phyloP scores from a whole-genome alignment of 2,113 vertebrate genomes.

The Equus quagga region DNA sequence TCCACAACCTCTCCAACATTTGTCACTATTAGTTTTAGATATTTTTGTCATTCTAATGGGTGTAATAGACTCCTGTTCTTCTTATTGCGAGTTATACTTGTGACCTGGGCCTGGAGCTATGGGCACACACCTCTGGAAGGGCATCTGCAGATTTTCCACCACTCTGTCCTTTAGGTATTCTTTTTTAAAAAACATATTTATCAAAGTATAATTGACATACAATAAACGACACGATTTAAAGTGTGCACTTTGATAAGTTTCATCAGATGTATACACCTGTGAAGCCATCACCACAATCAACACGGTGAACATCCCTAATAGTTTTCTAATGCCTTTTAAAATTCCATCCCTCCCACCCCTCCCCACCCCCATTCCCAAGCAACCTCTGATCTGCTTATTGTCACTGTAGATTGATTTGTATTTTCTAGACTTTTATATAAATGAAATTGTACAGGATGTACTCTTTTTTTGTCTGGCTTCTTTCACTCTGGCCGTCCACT shows the following conservation, averaged over 20 bases:
- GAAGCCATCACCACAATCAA: not conserved
- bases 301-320: accelerated
- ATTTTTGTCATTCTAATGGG: too few relatives aligned
- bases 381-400: not conserved
- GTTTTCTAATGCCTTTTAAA: too few relatives aligned
- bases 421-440: conserved; percentile 1
- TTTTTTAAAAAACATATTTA: not conserved
- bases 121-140: not conserved
- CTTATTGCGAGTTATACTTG: not conserved
- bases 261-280: not conserved
- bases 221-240: not conserved
- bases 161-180: not conserved
- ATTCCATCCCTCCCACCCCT: not conserved
- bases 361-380: not conserved
- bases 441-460: not conserved
- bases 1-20: too few relatives aligned
- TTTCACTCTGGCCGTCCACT: not conserved
- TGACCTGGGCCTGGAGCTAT: not conserved
- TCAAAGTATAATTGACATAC: not conserved
- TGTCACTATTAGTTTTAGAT: too few relatives aligned
- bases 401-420: not conserved
- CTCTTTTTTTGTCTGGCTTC: not conserved
- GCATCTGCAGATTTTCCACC: not conserved
- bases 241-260: not conserved
- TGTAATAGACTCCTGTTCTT: not conserved